Evolutionary conservation across 2,797 vertebrate species (phyloP), one percentile per base, ranked within the genome.

Genomic region (Peromyscus attwateri): DNA sequence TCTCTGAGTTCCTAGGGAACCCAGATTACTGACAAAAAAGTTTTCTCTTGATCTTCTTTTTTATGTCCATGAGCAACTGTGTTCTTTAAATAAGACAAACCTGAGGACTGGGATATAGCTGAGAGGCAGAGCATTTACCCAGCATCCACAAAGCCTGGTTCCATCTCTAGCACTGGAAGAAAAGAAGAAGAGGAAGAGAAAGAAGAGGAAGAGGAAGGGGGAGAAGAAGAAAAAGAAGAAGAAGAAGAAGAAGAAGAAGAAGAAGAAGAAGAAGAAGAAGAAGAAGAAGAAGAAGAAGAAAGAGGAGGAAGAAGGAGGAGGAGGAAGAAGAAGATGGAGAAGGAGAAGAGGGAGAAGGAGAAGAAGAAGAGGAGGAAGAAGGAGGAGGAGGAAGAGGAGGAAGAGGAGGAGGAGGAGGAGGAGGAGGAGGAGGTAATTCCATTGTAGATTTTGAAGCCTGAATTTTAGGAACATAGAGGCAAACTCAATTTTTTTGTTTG

Each of bases 21-120:
- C 40, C n/a, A 79, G 1, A 27, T 89, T 10, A 73, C 40, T 52
- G 14, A 13, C 29, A n/a, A n/a, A 88, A 68, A 68, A 68, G 31
- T n/a, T 29, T 79, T 62, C 34, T 87, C 60, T 93, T 60, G 64
- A 46, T 87, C 37, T 79, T 91, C 55, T 77, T 90, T 60, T 97
- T 91, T 2, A 11, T 40, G 52, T 37, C 16, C n/a, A 37, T 7
- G 73, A 43, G 27, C 29, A 88, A 62, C 13, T 40, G 89, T 6
- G 49, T 66, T 84, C 60, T 71, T 84, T 34, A 64, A 84, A 88
- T 76, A 83, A 85, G 83, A 91, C n/a, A 85, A 84, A 34, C 52
- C 10, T 11, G 3, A 87, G 62, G 23, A 21, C 27, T 52, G 10
- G 52, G 13, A 4, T 37, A 25, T 40, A 23, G 80, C 12, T 77